Evolutionary conservation across 2,797 vertebrate genomes (phyloP), one percentile per base, ranked within the genome.

Genomic region (Rhinoraja longicauda): DNA sequence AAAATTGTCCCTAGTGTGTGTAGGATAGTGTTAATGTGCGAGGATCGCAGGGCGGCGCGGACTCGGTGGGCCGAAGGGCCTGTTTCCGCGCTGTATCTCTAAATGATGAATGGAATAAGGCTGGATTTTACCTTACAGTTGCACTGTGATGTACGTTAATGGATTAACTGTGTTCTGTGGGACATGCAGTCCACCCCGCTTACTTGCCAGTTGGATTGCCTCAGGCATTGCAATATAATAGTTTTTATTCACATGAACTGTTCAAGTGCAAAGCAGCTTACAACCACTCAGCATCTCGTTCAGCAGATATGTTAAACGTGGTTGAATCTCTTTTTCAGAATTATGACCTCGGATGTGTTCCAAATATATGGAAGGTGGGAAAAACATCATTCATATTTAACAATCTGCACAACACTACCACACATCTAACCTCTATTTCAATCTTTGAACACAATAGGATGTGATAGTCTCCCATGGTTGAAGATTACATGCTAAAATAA

Each of bases 161-260:
- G 96, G 95, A 96, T 96, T 96, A 95, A 94, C 93, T 90, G 92
- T 94, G 94, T 95, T 94, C 94, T 94, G 13, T 93, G 94, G 67
- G 77, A 82, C 7, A 81, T 32, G 93, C 9, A 78, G 39, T 75
- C 45, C 36, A 75, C 70, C 15, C 92, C 70, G 75, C 19, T 92
- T 13, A 72, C 45, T 91, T 91, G 45, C 53, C 53, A 90, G 32
- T 29, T 53, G 90, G 90, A 75, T 92, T 15, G 90, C 90, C 90
- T 75, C 32, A 73, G 90, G 90, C 70, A 57, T 12, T 92, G 36
- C 26, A 92, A 75, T 57, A 75, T 15, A 92, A 92, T 91, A 75
- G 70, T 53, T 70, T 92, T 92, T 92, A 92, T 70, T 70, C 62
- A 45, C 88, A 72, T 64, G 19, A 70, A 91, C 24, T 29, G 21